Evolutionary conservation across 2,113 vertebrate genomes (phyloP).

Genomic region (Crotophaga sulcirostris): DNA sequence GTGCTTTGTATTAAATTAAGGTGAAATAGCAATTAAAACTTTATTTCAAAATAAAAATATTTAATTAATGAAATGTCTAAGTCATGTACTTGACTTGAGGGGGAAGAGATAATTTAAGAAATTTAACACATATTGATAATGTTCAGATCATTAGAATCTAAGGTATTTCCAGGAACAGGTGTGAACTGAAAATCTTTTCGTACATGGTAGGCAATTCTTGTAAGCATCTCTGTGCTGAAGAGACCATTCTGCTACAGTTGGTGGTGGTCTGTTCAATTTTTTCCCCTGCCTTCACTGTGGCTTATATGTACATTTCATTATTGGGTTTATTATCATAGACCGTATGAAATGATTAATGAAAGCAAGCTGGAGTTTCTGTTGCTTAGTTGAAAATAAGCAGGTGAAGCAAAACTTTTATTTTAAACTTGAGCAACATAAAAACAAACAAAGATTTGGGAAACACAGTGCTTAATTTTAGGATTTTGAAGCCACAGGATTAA

Average conservation of each 20-base stretch:
- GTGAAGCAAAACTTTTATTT: neutral
- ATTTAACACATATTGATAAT: neutral
- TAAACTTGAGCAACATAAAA: neutral
- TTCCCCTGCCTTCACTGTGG: neutral
- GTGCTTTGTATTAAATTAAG: neutral
- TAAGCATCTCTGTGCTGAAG: neutral
- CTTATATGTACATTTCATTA: neutral
- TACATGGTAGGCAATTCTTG: neutral
- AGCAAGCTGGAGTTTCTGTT: neutral
- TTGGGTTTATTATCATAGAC: neutral
- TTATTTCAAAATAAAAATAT: neutral
- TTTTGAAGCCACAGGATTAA: neutral
- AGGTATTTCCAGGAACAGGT: neutral
- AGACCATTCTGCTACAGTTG: neutral
- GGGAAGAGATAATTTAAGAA: neutral
- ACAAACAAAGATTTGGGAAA: neutral
- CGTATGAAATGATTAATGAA: neutral
- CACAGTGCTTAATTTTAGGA: accelerated
- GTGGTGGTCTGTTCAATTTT: neutral
- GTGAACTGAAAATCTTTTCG: neutral
- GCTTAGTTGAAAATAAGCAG: neutral
- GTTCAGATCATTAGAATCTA: neutral
- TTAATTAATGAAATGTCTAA: neutral
- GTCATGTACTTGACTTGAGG: neutral
- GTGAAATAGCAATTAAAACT: neutral